Evolutionary conservation across 2,888 invertebrate genomes (phyloP).

Genomic region (Notocelia uddmanniana): DNA sequence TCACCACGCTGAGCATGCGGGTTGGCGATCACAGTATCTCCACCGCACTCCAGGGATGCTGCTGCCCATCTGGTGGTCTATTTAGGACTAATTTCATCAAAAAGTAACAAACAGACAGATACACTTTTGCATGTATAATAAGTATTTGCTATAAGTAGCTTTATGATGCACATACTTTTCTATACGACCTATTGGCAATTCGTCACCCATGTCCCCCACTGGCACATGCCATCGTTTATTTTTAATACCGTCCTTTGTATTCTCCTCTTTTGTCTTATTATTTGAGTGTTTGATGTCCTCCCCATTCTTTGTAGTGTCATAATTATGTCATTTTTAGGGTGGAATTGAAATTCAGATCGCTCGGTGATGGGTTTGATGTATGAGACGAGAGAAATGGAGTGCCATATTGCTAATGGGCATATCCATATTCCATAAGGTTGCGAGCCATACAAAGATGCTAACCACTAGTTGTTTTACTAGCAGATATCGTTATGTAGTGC

Average conservation of each 20-base stretch:
- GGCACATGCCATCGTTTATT: constrained; percentile 50
- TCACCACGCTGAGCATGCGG: too few species aligned
- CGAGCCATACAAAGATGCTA: neutral
- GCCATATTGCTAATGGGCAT: constrained; percentile 18
- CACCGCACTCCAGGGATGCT: too few species aligned
- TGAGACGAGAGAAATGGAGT: constrained; percentile 37
- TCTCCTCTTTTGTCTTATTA: constrained; percentile 72
- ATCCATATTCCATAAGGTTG: constrained; percentile 16
- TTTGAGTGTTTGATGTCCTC: constrained; percentile 72
- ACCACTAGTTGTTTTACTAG: neutral
- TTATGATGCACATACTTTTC: neutral
- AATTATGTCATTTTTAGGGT: constrained; percentile 68
- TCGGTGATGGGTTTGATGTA: constrained; percentile 45
- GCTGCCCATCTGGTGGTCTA: too few species aligned
- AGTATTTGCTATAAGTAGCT: too few species aligned
- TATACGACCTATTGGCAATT: neutral
- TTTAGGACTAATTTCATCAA: too few species aligned
- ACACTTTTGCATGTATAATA: too few species aligned
- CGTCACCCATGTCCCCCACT: neutral
- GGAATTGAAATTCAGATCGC: constrained; percentile 47
- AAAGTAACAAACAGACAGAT: too few species aligned
- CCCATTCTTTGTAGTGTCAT: constrained; percentile 69
- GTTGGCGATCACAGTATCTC: too few species aligned
- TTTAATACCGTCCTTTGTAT: constrained; percentile 74
- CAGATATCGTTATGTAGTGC: too few species aligned